These are phyloP conservation scores for Dryas iulia DNA, from an alignment of 1,140 invertebrate species.

Conservation along the genomic window DNA sequence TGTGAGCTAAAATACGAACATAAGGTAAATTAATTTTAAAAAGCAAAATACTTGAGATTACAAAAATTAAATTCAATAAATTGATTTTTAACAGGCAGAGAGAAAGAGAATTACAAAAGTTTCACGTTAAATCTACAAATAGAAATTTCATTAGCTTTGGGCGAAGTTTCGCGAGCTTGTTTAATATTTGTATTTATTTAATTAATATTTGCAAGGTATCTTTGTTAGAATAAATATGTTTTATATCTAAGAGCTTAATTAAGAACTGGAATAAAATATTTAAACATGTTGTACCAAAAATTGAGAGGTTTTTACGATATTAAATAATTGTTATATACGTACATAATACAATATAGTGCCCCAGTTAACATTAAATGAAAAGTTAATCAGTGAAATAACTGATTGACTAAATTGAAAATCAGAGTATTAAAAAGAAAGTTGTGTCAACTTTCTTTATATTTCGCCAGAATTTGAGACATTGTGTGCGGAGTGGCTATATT, in stretches of 20 bases:
- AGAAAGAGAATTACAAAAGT: slow-evolving; percentile 1
- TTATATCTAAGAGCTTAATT: background rate
- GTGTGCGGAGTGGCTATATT: too few species aligned
- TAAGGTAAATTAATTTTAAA: too few species aligned
- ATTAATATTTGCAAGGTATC: background rate
- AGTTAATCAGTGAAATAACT: too few species aligned
- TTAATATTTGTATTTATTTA: background rate
- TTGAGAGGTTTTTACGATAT: background rate
- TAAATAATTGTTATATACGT: too few species aligned
- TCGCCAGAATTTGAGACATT: too few species aligned
- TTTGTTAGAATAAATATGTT: background rate
- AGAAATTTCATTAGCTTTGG: slow-evolving; percentile 1
- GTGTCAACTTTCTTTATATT: too few species aligned
- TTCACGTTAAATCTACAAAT: background rate
- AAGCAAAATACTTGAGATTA: background rate
- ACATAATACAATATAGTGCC: too few species aligned
- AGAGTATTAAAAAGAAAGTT: too few species aligned
- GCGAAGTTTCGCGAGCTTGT: background rate
- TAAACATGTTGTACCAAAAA: background rate
- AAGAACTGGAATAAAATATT: background rate
- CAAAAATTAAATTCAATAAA: background rate
- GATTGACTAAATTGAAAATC: too few species aligned
- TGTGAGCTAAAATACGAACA: too few species aligned
- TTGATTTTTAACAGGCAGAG: background rate
- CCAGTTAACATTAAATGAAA: too few species aligned